Evolutionary conservation across 2,888 invertebrate genomes (phyloP), one percentile per base, ranked within the genome.

Genomic region (Pantelozetes paolii): DNA sequence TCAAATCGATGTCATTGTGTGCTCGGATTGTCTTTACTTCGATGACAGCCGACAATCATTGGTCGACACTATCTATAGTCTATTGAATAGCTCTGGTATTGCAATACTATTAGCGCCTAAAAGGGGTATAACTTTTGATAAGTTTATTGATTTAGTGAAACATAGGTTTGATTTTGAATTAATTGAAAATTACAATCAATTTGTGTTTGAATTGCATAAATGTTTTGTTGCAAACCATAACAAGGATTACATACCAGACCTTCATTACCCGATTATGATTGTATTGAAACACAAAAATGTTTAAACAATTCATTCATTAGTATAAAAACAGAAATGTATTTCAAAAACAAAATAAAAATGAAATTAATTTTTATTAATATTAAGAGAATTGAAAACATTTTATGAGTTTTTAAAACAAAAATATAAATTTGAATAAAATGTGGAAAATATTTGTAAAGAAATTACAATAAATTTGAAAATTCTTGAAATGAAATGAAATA

Each of bases 1-100:
- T 13, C 84, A 85, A 75, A 90, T 88, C 82, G 90, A 91, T 82
- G 84, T 87, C 69, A 87, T 91, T 71, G 83, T 91, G 13, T 89
- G 89, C 80, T 90, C 91, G 1, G 91, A 91, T 82, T 91, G 90
- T 81, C 82, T 90, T 75, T 90, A 90, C 83, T 90, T 90, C 81
- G 90, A 90, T 80, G 89, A 89, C 74, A 87, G 87, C 0, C 84
- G 90, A 62, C 82, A 85, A 36, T 87, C 88, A 77, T 83, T 90
- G 76, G 87, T 89, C 45, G 86, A 87, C 76, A 88, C 89, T 72
- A 86, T 90, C 77, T 87, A 87, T 85, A 84, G 85, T 76, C 86
- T 86, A 80, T 81, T 90, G 78, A 83, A 86, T 18, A 82, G 83
- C 23, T 82, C 84, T 57, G 90, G 91, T 0, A 81, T 87, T 70